Base-by-base conservation (phyloP, 53 echinoderm and acorn worm species). In the Mesocentrotus franciscanus region DNA sequence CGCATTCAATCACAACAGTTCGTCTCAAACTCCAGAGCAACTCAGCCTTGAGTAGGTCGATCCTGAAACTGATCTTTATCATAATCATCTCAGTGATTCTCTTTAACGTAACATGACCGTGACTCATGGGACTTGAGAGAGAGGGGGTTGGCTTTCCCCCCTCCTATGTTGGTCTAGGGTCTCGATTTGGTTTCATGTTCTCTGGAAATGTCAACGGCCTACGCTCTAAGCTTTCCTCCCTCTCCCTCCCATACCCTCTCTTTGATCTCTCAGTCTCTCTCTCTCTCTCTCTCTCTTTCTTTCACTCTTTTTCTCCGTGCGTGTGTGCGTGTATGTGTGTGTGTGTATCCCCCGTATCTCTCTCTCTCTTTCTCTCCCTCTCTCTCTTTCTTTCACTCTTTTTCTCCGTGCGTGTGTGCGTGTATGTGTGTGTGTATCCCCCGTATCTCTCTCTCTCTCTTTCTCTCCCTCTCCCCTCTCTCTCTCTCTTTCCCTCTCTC, bases 41-140 rank as follows among this genome's bases (percentile, higher is more conserved):
- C 15, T 39, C 39, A 16, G 79, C 75, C 79, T 78, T 78, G 35
- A 36, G 78, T 35, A 9, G 36, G 10, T 79, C 39, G 39, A 79
- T 39, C 79, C 36, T 18, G 17, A 79, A 79, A 39, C 39, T 79
- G 79, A 79, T 79, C 35, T 39, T 79, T 36, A 79, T 79, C 79
- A 11, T 36, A 39, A 79, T 79, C 79, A 79, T 79, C 39, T 39
- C 10, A 79, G 79, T 79, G 39, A 79, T 79, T 79, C 39, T 39
- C 79, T 36, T 79, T 39, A 36, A 79, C 79, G 39, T 79, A 79
- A 79, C 79, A 79, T 79, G 79, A 79, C 17, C 79, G 35, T 79
- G 79, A 39, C 79, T 79, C 79, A 79, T 39, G 39, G 79, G 79
- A 39, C 15, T 17, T 75, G 32, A 30, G 75, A 75, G 75, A 75